Conservation (phyloP, 2,888 invertebrate genomes). For the Philonicus albiceps region DNA sequence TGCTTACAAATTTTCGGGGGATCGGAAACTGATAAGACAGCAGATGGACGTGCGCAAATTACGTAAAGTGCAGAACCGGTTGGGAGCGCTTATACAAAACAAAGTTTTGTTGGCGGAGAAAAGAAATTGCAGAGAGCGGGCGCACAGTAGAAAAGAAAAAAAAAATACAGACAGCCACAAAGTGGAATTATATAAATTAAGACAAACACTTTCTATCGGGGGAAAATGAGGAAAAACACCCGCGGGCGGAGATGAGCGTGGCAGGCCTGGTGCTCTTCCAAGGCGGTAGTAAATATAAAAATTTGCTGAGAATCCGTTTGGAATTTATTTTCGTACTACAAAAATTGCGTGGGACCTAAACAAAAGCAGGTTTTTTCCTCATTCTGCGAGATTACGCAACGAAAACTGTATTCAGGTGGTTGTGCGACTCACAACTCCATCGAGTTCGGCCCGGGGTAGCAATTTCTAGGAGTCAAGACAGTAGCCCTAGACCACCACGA, state of each 20-base stretch:
- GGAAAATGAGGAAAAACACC: neutral
- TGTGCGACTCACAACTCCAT: neutral
- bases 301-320: neutral
- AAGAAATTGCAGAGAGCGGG: neutral
- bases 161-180: neutral
- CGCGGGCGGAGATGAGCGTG: neutral
- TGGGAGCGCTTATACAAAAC: neutral
- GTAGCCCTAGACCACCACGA: neutral
- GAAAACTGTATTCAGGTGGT: slow-evolving; percentile 1
- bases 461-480: neutral
- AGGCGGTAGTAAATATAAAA: neutral
- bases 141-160: neutral
- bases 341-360: slow-evolving; percentile 26
- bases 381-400: slow-evolving; percentile 13
- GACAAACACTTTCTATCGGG: neutral
- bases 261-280: neutral
- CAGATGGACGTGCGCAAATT: neutral
- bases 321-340: slow-evolving; percentile 14
- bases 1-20: neutral
- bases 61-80: neutral
- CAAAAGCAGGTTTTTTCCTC: slow-evolving; percentile 18
- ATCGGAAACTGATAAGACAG: neutral
- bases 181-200: neutral
- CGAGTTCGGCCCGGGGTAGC: neutral
- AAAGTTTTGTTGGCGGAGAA: neutral